phyloP scores from a whole-genome alignment of 2,888 invertebrate species.

The Scaptomyza tumidula region DNA sequence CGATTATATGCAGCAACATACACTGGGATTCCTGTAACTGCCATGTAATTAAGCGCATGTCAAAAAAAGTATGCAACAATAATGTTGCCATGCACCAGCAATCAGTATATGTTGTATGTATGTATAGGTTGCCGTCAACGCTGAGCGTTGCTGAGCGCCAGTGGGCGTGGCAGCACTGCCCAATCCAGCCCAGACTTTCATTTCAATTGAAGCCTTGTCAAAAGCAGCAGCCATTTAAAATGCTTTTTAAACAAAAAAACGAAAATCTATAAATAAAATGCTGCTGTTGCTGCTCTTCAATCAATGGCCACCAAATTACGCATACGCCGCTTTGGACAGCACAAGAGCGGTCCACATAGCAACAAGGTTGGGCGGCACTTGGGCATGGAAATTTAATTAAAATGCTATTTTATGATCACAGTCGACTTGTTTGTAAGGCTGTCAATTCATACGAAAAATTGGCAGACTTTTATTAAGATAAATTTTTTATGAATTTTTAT shows the following conservation, averaged over 20 bases:
- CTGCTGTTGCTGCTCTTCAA: slow-evolving; percentile 15
- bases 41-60: slow-evolving; percentile 76
- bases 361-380: not conserved
- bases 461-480: too few species aligned
- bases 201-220: slow-evolving; percentile 62
- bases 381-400: not conserved
- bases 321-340: slow-evolving; percentile 31
- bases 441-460: too few species aligned
- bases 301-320: slow-evolving; percentile 41
- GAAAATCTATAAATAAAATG: slow-evolving; percentile 6
- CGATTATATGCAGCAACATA: not conserved
- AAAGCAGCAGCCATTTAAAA: slow-evolving; percentile 50
- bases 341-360: not conserved
- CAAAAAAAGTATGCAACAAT: slow-evolving; percentile 74
- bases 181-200: too few species aligned
- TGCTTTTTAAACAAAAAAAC: slow-evolving; percentile 12
- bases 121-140: slow-evolving; percentile 29
- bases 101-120: slow-evolving; percentile 59
- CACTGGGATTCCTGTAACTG: slow-evolving; percentile 40
- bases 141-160: slow-evolving; percentile 38
- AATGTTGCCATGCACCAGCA: slow-evolving; percentile 52
- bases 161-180: slow-evolving; percentile 45
- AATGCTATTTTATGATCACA: slow-evolving; percentile 1
- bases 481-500: too few species aligned
- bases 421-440: not conserved